Percentiles rank a stretch among this genome's conserved stretches.
phyloP scores from a whole-genome alignment of 2,797 vertebrate species.

The Typhlichthys eigenmanni region DNA sequence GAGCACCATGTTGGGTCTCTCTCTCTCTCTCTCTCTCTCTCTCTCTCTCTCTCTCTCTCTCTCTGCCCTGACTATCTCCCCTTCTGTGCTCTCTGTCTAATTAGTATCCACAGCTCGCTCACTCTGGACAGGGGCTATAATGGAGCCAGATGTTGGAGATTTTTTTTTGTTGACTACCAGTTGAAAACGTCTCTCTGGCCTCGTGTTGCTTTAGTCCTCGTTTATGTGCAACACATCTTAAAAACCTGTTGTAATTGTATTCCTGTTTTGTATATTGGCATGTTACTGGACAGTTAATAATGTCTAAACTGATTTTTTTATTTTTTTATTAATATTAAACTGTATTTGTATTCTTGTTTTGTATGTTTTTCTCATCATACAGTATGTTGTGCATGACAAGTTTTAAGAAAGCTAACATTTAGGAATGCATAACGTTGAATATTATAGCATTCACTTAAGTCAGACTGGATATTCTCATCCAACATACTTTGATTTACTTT shows the following conservation, averaged over 20 bases:
- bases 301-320: slow-evolving; percentile 5
- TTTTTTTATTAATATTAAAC: neutral
- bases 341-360: too few species aligned
- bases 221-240: slow-evolving; percentile 19
- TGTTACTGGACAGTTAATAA: slow-evolving; percentile 7
- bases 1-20: slow-evolving; percentile 47
- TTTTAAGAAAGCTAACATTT: neutral
- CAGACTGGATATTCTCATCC: slow-evolving; percentile 44
- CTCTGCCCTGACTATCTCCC: slow-evolving; percentile 69
- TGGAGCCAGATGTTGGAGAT: slow-evolving; percentile 77
- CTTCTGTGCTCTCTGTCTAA: slow-evolving; percentile 65
- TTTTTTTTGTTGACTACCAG: slow-evolving; percentile 75
- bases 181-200: slow-evolving; percentile 71
- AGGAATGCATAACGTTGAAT: neutral
- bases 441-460: slow-evolving; percentile 48
- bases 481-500: slow-evolving; percentile 45
- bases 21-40: slow-evolving; percentile 54
- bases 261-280: slow-evolving; percentile 18
- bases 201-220: slow-evolving; percentile 40
- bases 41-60: slow-evolving; percentile 67
- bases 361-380: too few species aligned
- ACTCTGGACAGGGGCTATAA: slow-evolving; percentile 72
- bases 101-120: slow-evolving; percentile 70
- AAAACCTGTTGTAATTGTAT: slow-evolving; percentile 29
- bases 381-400: too few species aligned